These are phyloP conservation scores for Drosophila melanocephala DNA, from an alignment of 2,888 invertebrate genomes.

Conservation along the genomic window DNA sequence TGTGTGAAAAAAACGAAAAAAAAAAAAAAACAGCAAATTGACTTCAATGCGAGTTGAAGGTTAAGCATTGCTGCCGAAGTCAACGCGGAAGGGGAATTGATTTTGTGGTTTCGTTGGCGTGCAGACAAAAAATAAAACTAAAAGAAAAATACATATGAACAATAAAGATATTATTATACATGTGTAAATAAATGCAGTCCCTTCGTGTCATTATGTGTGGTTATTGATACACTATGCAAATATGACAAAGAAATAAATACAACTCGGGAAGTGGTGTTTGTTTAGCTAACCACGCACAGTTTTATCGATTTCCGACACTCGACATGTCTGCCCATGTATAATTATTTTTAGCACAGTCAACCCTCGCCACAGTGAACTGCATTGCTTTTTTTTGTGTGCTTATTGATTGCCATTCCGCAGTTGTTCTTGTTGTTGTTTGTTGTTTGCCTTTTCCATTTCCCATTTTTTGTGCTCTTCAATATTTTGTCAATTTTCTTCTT, in stretches of 20 bases:
- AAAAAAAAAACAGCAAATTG: conserved; percentile 55
- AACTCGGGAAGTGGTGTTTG: conserved; percentile 42
- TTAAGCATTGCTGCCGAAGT: conserved; percentile 57
- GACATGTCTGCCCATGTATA: neutral
- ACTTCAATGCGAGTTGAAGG: conserved; percentile 81
- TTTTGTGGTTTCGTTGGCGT: conserved; percentile 40
- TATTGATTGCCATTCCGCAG: conserved; percentile 6
- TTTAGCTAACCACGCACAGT: conserved; percentile 6
- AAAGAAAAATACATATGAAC: conserved; percentile 18
- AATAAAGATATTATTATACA: conserved; percentile 35
- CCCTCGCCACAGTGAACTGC: neutral
- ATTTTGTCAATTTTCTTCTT: conserved; percentile 19
- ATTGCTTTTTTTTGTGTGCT: too few species aligned
- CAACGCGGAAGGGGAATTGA: conserved; percentile 52
- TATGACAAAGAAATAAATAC: conserved; percentile 12
- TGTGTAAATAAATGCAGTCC: conserved; percentile 50
- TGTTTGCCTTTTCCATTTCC: conserved; percentile 8
- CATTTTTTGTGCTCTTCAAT: conserved; percentile 14
- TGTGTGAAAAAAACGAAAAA: conserved; percentile 35
- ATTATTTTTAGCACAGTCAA: neutral
- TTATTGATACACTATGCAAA: conserved; percentile 24
- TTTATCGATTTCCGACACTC: conserved; percentile 53
- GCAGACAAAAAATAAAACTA: conserved; percentile 8
- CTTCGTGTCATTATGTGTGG: conserved; percentile 35
- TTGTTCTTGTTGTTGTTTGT: neutral